These are phyloP conservation scores for Mimas tiliae DNA, from an alignment of 2,888 invertebrate species.

Conservation along the genomic window DNA sequence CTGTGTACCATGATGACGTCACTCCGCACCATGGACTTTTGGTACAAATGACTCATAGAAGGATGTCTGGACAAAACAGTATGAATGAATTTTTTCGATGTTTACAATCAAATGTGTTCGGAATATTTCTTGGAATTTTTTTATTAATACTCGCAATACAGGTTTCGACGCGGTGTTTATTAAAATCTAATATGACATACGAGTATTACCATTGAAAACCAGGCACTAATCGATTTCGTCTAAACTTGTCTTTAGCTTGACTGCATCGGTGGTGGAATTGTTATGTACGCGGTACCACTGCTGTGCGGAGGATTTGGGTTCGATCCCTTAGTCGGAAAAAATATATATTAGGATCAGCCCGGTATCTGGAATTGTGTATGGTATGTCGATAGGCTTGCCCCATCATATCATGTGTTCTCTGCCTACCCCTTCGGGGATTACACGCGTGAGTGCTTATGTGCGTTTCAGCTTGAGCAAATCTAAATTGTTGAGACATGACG, in stretches of 20 bases:
- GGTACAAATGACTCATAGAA: constrained; percentile 6
- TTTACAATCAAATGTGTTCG: not conserved
- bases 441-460: too few species aligned
- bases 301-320: too few species aligned
- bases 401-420: too few species aligned
- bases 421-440: too few species aligned
- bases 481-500: too few species aligned
- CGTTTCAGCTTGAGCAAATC: too few species aligned
- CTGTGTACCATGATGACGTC: constrained; percentile 9
- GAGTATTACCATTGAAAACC: not conserved
- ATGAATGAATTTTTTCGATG: constrained; percentile 1
- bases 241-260: not conserved
- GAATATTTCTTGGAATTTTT: constrained; percentile 9
- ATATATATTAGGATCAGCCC: too few species aligned
- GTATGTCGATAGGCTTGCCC: too few species aligned
- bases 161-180: not conserved
- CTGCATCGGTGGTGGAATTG: too few species aligned
- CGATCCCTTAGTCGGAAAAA: too few species aligned
- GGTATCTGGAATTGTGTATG: too few species aligned
- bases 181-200: not conserved
- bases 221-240: not conserved
- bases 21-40: not conserved
- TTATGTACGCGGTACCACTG: too few species aligned
- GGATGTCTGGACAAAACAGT: not conserved
- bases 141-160: not conserved